Evolutionary conservation across 2,113 vertebrate genomes (phyloP), one percentile per base, ranked within the genome.

Genomic region (Clarias batrachus): DNA sequence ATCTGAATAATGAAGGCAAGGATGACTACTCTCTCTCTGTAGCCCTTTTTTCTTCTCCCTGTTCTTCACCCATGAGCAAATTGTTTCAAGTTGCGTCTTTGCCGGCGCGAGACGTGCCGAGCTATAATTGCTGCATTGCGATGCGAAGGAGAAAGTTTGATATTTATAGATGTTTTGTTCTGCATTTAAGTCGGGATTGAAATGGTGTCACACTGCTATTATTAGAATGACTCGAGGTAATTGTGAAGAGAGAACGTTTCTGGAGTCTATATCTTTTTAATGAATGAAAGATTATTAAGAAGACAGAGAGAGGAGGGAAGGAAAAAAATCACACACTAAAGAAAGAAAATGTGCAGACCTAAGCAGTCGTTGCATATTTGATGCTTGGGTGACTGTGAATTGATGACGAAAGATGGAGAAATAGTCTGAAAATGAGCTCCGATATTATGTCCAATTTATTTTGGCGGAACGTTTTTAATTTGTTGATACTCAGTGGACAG

Each of bases 71-170:
- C 79, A 56, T 81, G 54, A 91, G 89, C 85, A 88, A 86, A 62
- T 56, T 86, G 37, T 87, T 91, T 90, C 30, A 91, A 89, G 80
- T 90, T 85, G 60, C 59, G 89, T 54, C 27, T 62, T 78, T 41
- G 83, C 70, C 85, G 74, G 73, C 68, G 30, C 68, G 33, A 88
- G 78, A 89, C 73, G 79, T 57, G 0, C 23, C 25, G 17, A 27
- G 76, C 80, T 86, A 77, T 81, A 87, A 78, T 60, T 83, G 83
- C 90, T 66, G 86, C 85, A 73, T 86, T 62, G 78, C 37, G 52
- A 87, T 33, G 57, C 52, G 41, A 60, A 82, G 41, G 41, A 54
- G 54, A 78, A 57, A 66, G 76, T 80, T 76, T 82, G 80, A 54
- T 87, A 74, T 87, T 87, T 60, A 63, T 82, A 48, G 33, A 37